phyloP scores from a whole-genome alignment of 2,797 vertebrate genomes.

The Xenops minutus region DNA sequence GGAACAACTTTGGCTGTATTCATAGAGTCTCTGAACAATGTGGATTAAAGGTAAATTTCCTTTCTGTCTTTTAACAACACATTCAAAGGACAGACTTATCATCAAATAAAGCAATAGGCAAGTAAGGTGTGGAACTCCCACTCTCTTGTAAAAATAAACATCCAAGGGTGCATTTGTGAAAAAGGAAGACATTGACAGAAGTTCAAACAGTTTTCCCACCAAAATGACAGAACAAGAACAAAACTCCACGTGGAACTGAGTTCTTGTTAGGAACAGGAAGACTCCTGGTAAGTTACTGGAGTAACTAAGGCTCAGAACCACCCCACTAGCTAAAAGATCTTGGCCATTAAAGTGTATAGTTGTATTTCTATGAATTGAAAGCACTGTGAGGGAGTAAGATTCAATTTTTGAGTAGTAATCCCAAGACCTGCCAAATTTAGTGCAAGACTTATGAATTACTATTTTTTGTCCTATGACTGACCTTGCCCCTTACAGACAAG shows the following conservation, averaged over 20 bases:
- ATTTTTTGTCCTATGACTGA: neutral
- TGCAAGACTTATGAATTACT: neutral
- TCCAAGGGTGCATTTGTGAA: neutral
- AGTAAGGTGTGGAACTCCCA: neutral
- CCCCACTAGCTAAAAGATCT: neutral
- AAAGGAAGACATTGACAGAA: neutral
- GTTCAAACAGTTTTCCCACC: neutral
- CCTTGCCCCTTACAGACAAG: neutral
- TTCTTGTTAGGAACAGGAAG: neutral
- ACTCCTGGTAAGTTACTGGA: neutral
- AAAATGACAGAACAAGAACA: neutral
- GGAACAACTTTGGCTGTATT: neutral
- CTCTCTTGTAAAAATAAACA: neutral
- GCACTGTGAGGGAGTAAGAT: neutral
- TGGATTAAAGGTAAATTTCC: neutral
- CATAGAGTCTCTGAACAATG: neutral
- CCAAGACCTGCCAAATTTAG: neutral
- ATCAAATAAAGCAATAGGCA: neutral
- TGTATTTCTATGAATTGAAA: neutral
- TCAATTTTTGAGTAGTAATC: neutral
- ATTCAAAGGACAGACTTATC: neutral
- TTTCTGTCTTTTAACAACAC: neutral
- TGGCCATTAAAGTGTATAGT: neutral
- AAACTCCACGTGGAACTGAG: neutral
- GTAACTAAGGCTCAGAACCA: neutral